Evolutionary conservation across 2,888 invertebrate species (phyloP).

Genomic region (Tanypteryx hageni): DNA sequence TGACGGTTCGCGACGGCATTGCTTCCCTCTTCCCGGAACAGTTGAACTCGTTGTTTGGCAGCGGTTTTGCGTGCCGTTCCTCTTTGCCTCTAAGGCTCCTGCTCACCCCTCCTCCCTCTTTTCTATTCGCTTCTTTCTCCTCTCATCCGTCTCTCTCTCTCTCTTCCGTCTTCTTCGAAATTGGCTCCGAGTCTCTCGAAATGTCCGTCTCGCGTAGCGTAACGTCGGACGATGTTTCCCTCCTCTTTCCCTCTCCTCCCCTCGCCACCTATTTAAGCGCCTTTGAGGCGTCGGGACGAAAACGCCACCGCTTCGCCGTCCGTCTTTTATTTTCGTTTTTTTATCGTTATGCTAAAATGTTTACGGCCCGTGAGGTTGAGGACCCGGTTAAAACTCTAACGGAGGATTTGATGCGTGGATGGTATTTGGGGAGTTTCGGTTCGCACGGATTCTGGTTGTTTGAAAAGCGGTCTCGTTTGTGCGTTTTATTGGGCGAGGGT

Average conservation of each 20-base stretch:
- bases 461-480: not conserved
- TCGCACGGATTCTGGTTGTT: not conserved
- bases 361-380: not conserved
- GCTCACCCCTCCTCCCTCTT: not conserved
- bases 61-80: not conserved
- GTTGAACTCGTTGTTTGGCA: not conserved
- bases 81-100: not conserved
- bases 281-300: not conserved
- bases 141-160: not conserved
- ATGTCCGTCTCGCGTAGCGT: not conserved
- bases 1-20: not conserved
- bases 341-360: not conserved
- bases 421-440: not conserved
- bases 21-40: not conserved
- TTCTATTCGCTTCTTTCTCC: constrained; percentile 13
- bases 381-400: not conserved
- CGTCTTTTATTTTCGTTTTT: not conserved
- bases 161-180: not conserved
- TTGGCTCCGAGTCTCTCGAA: not conserved
- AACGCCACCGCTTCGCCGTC: not conserved
- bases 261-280: not conserved
- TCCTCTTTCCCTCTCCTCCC: not conserved
- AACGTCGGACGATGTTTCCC: not conserved
- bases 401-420: not conserved
- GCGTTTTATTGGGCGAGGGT: not conserved